Base-by-base conservation (phyloP, 2,113 vertebrate genomes). In the Hiodon tergisus region DNA sequence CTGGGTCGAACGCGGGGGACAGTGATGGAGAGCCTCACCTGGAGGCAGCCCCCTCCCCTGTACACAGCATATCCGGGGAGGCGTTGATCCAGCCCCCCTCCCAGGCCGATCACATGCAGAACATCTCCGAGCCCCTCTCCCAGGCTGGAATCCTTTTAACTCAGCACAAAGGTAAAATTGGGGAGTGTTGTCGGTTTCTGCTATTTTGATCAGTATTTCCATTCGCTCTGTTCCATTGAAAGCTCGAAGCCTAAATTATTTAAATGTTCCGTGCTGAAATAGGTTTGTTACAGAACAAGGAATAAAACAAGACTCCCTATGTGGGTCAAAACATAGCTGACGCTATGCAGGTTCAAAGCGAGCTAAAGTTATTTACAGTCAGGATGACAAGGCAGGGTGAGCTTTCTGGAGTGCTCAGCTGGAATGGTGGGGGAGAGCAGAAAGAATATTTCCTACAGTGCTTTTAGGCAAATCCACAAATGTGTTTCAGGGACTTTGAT, bases 131-230 rank as follows among this genome's bases (percentile, higher is more conserved):
- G 46, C 60, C 50, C 31, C 31, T 2, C 10, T 14, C 67, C 51
- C 68, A 71, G 17, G 17, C 16, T 52, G 63, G 10, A 1, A 48
- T 58, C 62, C 55, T 50, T 55, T 53, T 6, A 54, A 6, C 61
- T 55, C 59, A 65, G 17, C 13, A n/a, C 65, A 51, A 8, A 76
- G 68, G 75, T 76, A 77, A 77, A 63, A 54, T 11, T 53, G 51
- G 17, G 62, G 52, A 70, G 14, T 31, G 31, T 31, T 31, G 31
- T 31, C 31, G 31, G 31, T 31, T 31, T 31, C 31, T 31, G 31
- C 31, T 31, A 31, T 31, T 31, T 31, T 31, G 31, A 31, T 31
- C 31, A 31, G 31, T 31, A 31, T 31, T 31, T 31, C 31, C 31
- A 31, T 31, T 31, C 31, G 31, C 31, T 31, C 53, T 69, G 10